Base-by-base conservation (phyloP, 2,113 vertebrate genomes). In the Calyptomena viridis region DNA sequence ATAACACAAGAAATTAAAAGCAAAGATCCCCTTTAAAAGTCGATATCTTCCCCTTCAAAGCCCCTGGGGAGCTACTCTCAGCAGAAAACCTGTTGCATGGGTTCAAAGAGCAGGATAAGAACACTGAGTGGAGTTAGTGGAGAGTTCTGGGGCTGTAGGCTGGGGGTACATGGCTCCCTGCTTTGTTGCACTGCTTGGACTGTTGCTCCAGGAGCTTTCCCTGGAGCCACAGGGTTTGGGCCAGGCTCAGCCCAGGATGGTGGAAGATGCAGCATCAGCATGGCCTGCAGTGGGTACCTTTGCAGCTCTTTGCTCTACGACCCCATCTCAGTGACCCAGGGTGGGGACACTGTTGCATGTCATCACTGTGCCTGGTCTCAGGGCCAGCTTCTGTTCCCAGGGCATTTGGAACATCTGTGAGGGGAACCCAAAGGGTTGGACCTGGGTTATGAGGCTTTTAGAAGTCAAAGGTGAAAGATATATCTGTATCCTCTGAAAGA, bases 61-160 rank as follows among this genome's bases (percentile, higher is more conserved):
- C 37, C 28, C 4, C 59, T 24, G 37, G 40, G 63, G n/a, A 62
- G 31, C 35, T 75, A 3, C 52, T 87, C 11, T 16, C 37, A 79
- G 90, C 58, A 53, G 81, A 56, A 87, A 12, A 35, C 9, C 7
- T 31, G 12, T 39, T 47, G 12, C 8, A 23, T 0, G 2, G 56
- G 14, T 33, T 28, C 5, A 30, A 44, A 68, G 69, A 47, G 24
- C 33, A 35, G 1, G 2, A 14, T 39, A 24, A 72, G 62, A 39
- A 16, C 0, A 0, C 22, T 31, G 14, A 22, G 12, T 1, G 7
- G 35, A 40, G 19, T 62, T 73, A 12, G 22, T 1, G 0, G 4
- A 25, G 73, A 69, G 42, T 69, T 84, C 47, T 1, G 23, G 44
- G 67, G 44, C 33, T 77, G 35, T 55, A 71, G 37, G 14, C 2